Conservation (phyloP, 2,888 invertebrate species). For the Drosophila yooni region DNA sequence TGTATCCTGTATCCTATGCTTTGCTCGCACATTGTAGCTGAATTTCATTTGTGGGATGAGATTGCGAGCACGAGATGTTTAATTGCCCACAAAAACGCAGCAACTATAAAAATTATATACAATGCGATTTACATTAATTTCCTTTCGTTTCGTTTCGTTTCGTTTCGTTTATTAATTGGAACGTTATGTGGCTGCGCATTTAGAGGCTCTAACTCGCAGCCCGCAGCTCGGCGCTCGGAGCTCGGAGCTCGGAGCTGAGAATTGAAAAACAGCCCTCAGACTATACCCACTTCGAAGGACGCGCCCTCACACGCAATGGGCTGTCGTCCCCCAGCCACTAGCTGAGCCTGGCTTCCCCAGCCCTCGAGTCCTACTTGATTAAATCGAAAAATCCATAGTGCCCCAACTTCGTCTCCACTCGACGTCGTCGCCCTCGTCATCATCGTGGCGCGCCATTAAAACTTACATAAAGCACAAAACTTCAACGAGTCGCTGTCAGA, state of each 20-base stretch:
- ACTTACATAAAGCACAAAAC: slow-evolving; percentile 58
- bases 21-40: slow-evolving; percentile 11
- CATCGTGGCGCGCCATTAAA: slow-evolving; percentile 58
- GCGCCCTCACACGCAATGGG: slow-evolving; percentile 53
- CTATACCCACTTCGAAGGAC: slow-evolving; percentile 29
- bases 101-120: slow-evolving; percentile 73
- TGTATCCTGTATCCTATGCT: not conserved
- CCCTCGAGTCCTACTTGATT: slow-evolving; percentile 45
- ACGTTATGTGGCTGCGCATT: slow-evolving; percentile 65
- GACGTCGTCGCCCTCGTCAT: slow-evolving; percentile 22
- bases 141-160: slow-evolving; percentile 46
- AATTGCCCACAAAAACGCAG: slow-evolving; percentile 78
- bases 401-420: not conserved
- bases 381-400: slow-evolving; percentile 59
- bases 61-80: slow-evolving; percentile 63
- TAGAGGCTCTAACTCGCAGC: slow-evolving; percentile 17
- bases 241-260: not conserved
- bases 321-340: not conserved
- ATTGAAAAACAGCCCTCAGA: not conserved
- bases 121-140: slow-evolving; percentile 75
- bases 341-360: not conserved
- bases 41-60: slow-evolving; percentile 2
- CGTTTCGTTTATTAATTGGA: slow-evolving; percentile 70
- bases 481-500: slow-evolving; percentile 54
- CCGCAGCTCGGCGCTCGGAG: not conserved